Evolutionary conservation across 2,797 vertebrate species (phyloP).

Genomic region (Uromys caudimaculatus): DNA sequence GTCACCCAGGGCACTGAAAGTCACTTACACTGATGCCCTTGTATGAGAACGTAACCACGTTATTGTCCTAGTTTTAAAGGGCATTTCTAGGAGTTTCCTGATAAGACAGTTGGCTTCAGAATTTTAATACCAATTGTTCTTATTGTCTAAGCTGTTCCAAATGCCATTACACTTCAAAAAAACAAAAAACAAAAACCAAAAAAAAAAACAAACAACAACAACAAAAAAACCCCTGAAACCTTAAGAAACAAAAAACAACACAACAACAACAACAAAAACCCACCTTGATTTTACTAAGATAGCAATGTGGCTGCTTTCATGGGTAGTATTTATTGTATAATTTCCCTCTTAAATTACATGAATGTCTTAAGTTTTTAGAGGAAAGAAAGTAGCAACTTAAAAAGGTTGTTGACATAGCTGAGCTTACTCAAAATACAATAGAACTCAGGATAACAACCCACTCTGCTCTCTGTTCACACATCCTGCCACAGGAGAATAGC

Average conservation of each 20-base stretch:
- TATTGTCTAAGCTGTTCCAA: background rate
- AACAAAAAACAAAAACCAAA: background rate
- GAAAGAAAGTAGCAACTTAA: background rate
- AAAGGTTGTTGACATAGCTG: background rate
- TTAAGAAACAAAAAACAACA: background rate
- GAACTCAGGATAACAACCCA: background rate
- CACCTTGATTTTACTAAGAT: background rate
- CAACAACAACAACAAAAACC: background rate
- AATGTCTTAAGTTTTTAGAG: background rate
- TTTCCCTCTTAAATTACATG: background rate
- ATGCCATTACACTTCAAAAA: background rate
- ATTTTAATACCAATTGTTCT: background rate
- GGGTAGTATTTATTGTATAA: background rate
- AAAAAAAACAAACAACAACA: no score
- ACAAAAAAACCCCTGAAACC: background rate
- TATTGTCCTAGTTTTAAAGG: background rate
- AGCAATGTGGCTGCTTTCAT: background rate
- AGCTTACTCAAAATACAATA: background rate
- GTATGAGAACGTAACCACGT: no score
- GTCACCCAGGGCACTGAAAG: accelerated
- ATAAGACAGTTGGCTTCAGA: background rate
- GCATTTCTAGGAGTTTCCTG: background rate
- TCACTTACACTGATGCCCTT: background rate
- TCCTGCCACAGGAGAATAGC: background rate
- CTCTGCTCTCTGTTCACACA: no score